A percentile compares a stretch with the other conserved stretches of the same genome.
Conservation (phyloP, 2,113 vertebrate species). For the Maccullochella peelii region DNA sequence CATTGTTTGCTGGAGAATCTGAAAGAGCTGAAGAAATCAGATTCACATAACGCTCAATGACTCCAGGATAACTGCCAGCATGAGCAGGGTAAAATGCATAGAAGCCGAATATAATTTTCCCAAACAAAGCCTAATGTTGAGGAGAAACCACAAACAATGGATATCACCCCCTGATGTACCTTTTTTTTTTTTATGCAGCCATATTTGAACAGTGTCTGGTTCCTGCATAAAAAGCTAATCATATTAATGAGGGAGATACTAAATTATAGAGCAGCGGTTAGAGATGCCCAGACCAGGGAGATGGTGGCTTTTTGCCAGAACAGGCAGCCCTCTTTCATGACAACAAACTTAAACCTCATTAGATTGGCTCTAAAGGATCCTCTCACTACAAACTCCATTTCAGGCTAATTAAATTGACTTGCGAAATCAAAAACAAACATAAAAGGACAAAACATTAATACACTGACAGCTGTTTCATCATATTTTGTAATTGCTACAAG, state of each 20-base stretch:
- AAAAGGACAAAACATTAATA: conserved; percentile 43
- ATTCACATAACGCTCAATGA: conserved; percentile 54
- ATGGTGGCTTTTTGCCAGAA: conserved; percentile 53
- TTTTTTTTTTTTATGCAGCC: not conserved
- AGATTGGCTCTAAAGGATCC: conserved; percentile 44
- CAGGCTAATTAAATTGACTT: conserved; percentile 58
- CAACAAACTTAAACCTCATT: conserved; percentile 56
- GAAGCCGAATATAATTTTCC: conserved; percentile 37
- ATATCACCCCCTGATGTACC: not conserved
- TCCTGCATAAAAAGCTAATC: conserved; percentile 46
- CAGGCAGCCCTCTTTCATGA: conserved; percentile 46
- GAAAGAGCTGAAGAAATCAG: conserved; percentile 48
- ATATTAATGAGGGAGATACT: conserved; percentile 50
- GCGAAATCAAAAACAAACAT: conserved; percentile 55
- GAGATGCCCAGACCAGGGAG: conserved; percentile 52
- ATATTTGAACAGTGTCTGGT: conserved; percentile 51
- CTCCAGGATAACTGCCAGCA: conserved; percentile 57
- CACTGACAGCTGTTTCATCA: conserved; percentile 45
- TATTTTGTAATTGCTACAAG: conserved; percentile 14
- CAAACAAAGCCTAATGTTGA: conserved; percentile 36
- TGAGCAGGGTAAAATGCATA: conserved; percentile 26
- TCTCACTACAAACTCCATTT: conserved; percentile 49
- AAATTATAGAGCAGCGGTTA: conserved; percentile 53
- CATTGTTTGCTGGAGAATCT: conserved; percentile 62
- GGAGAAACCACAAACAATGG: conserved; percentile 37